A percentile compares a stretch with the other conserved stretches of the same genome.
These are phyloP conservation scores for Mantis religiosa DNA, from an alignment of 2,888 invertebrate species.

Conservation along the genomic window DNA sequence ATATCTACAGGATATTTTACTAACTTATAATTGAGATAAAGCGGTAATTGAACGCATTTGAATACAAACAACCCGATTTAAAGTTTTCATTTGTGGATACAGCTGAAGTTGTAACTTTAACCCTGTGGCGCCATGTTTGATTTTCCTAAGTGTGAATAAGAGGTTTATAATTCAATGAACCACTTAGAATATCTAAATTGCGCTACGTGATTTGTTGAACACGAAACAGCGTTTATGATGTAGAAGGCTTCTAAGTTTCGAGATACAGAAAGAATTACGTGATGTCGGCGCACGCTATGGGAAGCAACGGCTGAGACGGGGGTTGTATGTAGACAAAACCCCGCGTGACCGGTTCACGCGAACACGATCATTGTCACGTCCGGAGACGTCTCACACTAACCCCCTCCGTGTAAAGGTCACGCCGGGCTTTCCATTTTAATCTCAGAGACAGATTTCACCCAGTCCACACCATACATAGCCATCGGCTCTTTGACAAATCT, in stretches of 20 bases:
- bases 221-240: neutral
- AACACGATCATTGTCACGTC: neutral
- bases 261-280: no score
- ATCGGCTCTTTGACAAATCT: no score
- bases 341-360: neutral
- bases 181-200: neutral
- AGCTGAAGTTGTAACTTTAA: no score
- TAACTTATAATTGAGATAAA: no score
- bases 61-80: no score
- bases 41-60: no score
- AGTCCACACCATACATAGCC: no score
- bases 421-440: neutral
- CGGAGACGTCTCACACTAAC: neutral
- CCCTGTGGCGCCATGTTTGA: neutral
- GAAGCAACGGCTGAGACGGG: neutral
- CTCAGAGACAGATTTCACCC: no score
- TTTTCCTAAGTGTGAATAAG: neutral
- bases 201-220: neutral
- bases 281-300: neutral
- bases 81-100: no score
- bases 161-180: neutral
- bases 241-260: no score
- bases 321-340: no score
- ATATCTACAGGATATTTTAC: no score
- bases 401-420: neutral